Base-by-base conservation (phyloP, 2,797 vertebrate species). In the Hydrophis major region DNA sequence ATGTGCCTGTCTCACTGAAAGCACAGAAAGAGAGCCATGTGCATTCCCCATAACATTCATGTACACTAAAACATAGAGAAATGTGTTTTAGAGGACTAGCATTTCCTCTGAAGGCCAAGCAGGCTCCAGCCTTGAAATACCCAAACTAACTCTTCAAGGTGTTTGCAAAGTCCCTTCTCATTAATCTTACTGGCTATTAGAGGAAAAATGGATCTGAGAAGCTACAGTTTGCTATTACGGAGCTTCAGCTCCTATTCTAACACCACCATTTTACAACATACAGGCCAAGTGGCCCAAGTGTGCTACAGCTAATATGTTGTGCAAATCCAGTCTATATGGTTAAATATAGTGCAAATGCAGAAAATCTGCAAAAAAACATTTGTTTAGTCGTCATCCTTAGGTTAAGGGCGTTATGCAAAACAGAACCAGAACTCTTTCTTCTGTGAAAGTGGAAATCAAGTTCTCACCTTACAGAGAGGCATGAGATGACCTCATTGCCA, bases 1-100 rank as follows among this genome's bases (percentile, higher is more conserved):
- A 99, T 1, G 98, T 99, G 89, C 99, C 99, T 0, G 98, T 98
- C 69, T 99, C 99, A 95, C 99, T 99, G 66, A 0, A 94, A 96
- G 22, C 25, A 92, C 22, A n/a, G 42, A 90, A 0, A 13, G n/a
- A 4, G 87, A 63, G 74, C 37, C 37, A 83, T 47, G 74, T 83
- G 37, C 42, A 25, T 47, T 83, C 42, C 74, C 42, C 20, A 12
- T 47, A 12, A 25, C 42, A 83, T 47, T 47, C 37, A 83, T 47
- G 10, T 25, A 47, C 8, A 83, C 74, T 1, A 37, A 78, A 3
- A 78, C 37, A 42, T 2, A 42, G 37, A 78, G 1, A 42, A 42
- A 22, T 22, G 18, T 78, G 74, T 78, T 78, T 78, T 55, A 87
- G 53, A 87, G 4, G 53, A 20, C 20, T 20, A 50, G 42, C 16